A percentile compares a stretch with the other conserved stretches of the same genome.
These are phyloP conservation scores for Plebejus anna DNA, from an alignment of 2,888 invertebrate species.

Conservation along the genomic window DNA sequence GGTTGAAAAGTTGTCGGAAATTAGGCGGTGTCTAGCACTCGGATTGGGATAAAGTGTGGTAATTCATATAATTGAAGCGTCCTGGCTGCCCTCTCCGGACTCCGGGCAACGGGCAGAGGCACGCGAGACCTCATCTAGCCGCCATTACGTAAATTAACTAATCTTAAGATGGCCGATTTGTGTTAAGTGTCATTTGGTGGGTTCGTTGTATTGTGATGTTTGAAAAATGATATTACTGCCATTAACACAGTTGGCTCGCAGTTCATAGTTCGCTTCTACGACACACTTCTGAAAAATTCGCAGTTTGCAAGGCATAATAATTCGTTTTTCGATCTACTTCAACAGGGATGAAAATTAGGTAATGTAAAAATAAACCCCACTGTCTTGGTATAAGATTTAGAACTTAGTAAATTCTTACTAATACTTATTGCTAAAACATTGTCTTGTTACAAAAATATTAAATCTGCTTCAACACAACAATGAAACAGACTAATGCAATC, in stretches of 20 bases:
- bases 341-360: too few species aligned
- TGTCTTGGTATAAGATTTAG: too few species aligned
- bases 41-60: conserved; percentile 16
- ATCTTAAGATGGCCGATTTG: conserved; percentile 6
- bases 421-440: neutral
- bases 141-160: conserved; percentile 13
- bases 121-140: conserved; percentile 2
- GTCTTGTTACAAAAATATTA: neutral
- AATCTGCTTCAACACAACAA: conserved; percentile 13
- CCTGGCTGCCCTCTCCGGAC: conserved; percentile 1
- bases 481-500: conserved; percentile 5
- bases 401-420: too few species aligned
- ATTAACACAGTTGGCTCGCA: too few species aligned
- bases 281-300: too few species aligned
- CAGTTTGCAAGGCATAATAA: too few species aligned
- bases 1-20: conserved; percentile 19
- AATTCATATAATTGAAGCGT: conserved; percentile 26
- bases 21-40: neutral
- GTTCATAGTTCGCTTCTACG: too few species aligned
- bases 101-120: neutral
- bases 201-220: neutral
- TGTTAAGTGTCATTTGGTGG: neutral
- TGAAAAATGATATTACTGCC: neutral
- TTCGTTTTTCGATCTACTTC: too few species aligned
- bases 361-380: too few species aligned